These are phyloP conservation scores for Morinoia aosen DNA, from an alignment of 2,888 invertebrate genomes.

Conservation along the genomic window DNA sequence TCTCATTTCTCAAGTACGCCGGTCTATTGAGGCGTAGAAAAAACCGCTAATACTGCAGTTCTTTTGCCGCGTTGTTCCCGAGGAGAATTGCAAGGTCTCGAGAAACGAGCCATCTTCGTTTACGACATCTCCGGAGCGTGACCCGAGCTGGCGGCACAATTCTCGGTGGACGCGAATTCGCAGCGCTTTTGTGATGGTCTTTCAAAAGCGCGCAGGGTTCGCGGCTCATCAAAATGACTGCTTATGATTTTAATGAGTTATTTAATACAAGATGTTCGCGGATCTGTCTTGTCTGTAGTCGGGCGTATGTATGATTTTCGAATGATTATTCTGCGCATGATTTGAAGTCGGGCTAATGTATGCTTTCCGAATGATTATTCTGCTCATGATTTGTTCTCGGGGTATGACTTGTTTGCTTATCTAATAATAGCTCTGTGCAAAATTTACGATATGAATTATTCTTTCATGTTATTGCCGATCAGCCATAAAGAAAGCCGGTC, in stretches of 20 bases:
- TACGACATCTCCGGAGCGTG: not conserved
- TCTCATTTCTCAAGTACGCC: not conserved
- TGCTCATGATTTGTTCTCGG: too few species aligned
- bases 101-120: conserved; percentile 9
- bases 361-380: too few species aligned
- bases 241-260: not conserved
- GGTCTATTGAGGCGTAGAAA: not conserved
- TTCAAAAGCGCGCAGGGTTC: not conserved
- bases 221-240: not conserved
- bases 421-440: too few species aligned
- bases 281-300: not conserved
- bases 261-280: not conserved
- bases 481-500: too few species aligned
- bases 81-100: not conserved
- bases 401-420: too few species aligned
- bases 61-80: not conserved
- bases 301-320: not conserved
- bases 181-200: not conserved
- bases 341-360: not conserved
- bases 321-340: not conserved
- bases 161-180: not conserved
- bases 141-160: not conserved
- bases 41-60: not conserved
- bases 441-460: too few species aligned
- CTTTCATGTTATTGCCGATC: too few species aligned